Evolutionary conservation across 2,888 invertebrate genomes (phyloP).

Genomic region (Megaustenia siamemsis): DNA sequence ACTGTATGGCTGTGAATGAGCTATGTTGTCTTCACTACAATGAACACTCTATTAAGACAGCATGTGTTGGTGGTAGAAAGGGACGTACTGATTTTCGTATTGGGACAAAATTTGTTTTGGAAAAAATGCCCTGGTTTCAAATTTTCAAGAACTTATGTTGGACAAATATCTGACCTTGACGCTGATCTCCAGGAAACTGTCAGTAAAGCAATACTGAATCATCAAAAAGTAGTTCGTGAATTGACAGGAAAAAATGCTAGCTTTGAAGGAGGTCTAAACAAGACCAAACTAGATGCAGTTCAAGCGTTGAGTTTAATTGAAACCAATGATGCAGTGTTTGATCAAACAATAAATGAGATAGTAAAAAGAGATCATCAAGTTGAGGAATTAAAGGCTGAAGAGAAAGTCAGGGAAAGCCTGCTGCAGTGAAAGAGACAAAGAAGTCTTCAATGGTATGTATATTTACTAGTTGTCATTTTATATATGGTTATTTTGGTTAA

Average conservation of each 20-base stretch:
- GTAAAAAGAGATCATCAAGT: not conserved
- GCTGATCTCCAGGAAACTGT: slow-evolving; percentile 38
- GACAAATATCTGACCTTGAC: slow-evolving; percentile 8
- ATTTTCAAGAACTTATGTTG: slow-evolving; percentile 25
- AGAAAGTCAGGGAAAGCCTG: not conserved
- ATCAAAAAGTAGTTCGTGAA: not conserved
- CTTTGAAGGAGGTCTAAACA: not conserved
- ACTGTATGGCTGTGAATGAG: slow-evolving; percentile 74
- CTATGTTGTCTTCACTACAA: slow-evolving; percentile 72
- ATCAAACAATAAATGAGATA: slow-evolving; percentile 22
- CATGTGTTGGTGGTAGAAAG: slow-evolving; percentile 51
- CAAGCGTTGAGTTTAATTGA: not conserved
- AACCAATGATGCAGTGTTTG: slow-evolving; percentile 11
- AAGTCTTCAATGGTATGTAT: not conserved
- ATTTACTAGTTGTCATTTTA: not conserved
- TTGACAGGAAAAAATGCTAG: not conserved
- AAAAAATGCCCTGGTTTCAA: slow-evolving; percentile 68
- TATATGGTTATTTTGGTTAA: not conserved
- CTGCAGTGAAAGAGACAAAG: not conserved
- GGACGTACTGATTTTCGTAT: slow-evolving; percentile 62
- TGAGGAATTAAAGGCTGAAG: not conserved
- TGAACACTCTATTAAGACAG: slow-evolving; percentile 59
- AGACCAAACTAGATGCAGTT: not conserved
- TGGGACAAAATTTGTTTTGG: slow-evolving; percentile 75
- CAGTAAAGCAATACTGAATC: not conserved